A percentile compares a stretch with the other conserved stretches of the same genome.
These are phyloP conservation scores for Drosophila chauvacae DNA, from an alignment of 1,140 invertebrate species.

Conservation along the genomic window DNA sequence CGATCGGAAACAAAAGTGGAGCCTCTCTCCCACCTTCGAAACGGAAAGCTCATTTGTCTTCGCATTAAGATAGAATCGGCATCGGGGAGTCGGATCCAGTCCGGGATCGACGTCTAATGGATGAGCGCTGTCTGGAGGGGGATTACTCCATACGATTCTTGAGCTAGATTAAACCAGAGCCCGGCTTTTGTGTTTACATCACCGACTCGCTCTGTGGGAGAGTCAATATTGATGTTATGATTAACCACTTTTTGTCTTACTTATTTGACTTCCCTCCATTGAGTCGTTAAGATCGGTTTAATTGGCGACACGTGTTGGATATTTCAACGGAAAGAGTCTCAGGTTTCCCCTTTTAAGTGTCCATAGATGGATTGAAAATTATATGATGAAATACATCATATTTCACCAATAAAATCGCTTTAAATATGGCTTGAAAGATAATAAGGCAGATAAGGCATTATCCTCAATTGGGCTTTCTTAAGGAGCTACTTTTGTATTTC, in stretches of 20 bases:
- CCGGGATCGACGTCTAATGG: conserved; percentile 49
- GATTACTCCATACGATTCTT: conserved; percentile 46
- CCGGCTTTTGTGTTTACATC: conserved; percentile 31
- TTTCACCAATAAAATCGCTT: not conserved
- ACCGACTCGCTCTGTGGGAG: conserved; percentile 22
- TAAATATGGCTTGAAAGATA: not conserved
- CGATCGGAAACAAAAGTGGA: conserved; percentile 61
- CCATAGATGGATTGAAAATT: not conserved
- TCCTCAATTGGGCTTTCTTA: not conserved
- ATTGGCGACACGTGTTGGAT: conserved; percentile 44
- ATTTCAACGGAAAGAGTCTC: conserved; percentile 15
- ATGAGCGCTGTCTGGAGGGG: conserved; percentile 39
- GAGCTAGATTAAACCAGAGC: conserved; percentile 7
- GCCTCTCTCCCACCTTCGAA: conserved; percentile 25
- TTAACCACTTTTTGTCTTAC: conserved; percentile 39
- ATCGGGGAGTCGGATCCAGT: conserved; percentile 2
- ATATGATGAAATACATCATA: conserved; percentile 3
- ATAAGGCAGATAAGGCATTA: not conserved
- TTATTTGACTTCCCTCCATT: conserved; percentile 35
- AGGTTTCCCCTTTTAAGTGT: not conserved
- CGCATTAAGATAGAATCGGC: conserved; percentile 53
- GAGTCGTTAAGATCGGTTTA: conserved; percentile 34
- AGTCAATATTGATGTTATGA: conserved; percentile 50
- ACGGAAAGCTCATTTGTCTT: conserved; percentile 73
- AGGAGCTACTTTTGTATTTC: not conserved